Percentiles rank a stretch among this genome's conserved stretches.
Evolutionary conservation across 2,888 invertebrate genomes (phyloP).

Genomic region (Cataglyphis albicans): DNA sequence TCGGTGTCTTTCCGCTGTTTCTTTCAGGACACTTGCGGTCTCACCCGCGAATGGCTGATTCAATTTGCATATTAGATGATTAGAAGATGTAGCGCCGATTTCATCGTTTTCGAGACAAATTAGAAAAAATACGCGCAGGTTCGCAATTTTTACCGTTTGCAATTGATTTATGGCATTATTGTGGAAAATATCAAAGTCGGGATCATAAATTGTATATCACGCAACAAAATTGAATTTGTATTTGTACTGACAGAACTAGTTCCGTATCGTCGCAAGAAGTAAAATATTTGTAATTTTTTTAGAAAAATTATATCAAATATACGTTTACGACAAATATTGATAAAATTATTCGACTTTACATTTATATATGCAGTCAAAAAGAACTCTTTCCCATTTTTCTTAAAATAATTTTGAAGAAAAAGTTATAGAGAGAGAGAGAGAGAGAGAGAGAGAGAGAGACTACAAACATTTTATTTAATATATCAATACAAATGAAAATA

Average conservation of each 20-base stretch:
- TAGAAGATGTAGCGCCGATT: background rate
- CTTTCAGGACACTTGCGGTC: background rate
- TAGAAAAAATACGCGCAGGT: background rate
- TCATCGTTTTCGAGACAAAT: background rate
- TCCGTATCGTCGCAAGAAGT: background rate
- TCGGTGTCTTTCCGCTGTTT: constrained; percentile 16
- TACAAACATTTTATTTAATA: background rate
- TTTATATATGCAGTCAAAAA: background rate
- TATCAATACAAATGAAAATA: background rate
- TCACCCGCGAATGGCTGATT: background rate
- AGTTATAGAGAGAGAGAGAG: no score
- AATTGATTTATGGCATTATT: constrained; percentile 2
- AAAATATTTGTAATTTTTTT: background rate
- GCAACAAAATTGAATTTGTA: background rate
- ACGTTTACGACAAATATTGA: background rate
- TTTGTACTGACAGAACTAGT: background rate
- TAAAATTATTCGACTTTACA: background rate
- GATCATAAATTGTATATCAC: background rate
- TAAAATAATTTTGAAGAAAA: background rate
- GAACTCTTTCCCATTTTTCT: background rate
- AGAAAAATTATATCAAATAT: background rate
- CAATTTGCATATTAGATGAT: background rate
- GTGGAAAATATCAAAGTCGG: background rate
- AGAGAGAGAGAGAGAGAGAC: no score
- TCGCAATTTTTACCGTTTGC: background rate